These are phyloP conservation scores for Lophura nycthemera DNA, from an alignment of 2,113 vertebrate species.

Conservation along the genomic window DNA sequence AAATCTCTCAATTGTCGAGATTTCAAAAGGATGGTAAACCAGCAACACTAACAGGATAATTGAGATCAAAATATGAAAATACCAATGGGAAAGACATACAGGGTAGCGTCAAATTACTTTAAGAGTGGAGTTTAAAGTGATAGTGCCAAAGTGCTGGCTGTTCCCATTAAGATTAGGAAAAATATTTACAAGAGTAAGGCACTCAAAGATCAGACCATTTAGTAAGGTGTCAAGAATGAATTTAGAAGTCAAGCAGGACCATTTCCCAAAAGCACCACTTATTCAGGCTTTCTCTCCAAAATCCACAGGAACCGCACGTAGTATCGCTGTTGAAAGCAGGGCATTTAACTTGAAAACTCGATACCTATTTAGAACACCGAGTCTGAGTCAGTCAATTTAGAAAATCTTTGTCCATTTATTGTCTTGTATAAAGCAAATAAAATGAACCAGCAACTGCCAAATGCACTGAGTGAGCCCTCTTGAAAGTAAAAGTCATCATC, in stretches of 20 bases:
- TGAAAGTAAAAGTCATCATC: neutral
- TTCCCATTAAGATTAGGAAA: neutral
- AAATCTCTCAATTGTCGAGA: neutral
- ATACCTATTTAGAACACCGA: neutral
- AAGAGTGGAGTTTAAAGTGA: neutral
- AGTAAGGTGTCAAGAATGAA: neutral
- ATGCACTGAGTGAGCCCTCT: neutral
- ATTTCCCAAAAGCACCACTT: neutral
- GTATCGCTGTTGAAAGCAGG: neutral
- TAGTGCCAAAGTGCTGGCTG: neutral
- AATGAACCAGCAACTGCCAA: neutral
- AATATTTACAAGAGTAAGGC: neutral
- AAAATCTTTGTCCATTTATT: conserved; percentile 13
- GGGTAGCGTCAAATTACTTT: neutral
- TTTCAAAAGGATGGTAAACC: neutral
- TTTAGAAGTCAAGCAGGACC: neutral
- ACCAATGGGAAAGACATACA: neutral
- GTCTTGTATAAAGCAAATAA: neutral
- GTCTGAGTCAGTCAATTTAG: neutral
- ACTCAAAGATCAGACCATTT: neutral
- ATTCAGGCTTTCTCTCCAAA: neutral
- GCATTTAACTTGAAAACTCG: neutral
- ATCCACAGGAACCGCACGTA: neutral
- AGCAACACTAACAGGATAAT: neutral
- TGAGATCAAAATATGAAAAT: neutral